phyloP scores from a whole-genome alignment of 2,888 invertebrate genomes.

The Isotomurus palustris region DNA sequence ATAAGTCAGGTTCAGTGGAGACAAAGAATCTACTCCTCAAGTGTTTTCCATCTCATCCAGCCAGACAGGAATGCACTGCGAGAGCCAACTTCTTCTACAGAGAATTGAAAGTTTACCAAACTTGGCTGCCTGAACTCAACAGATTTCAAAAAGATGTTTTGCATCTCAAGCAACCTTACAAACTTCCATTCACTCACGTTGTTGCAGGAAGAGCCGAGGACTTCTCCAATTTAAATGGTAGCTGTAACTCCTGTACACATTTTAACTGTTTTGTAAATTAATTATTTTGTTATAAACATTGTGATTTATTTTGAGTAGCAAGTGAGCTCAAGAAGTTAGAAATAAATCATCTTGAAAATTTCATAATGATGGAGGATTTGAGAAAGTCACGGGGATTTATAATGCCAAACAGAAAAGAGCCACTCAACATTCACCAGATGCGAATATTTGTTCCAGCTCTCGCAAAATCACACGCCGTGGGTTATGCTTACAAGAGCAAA shows the following conservation, averaged over 20 bases:
- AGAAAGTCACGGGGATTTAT: not conserved
- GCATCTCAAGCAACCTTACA: not conserved
- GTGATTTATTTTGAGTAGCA: too few relatives aligned
- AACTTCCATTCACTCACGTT: not conserved
- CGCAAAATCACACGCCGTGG: not conserved
- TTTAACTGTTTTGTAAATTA: not conserved
- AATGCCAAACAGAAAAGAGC: conserved; percentile 1
- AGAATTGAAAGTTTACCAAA: conserved; percentile 1
- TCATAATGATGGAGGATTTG: conserved; percentile 4
- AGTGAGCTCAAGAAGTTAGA: too few relatives aligned
- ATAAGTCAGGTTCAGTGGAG: not conserved
- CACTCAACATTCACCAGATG: not conserved
- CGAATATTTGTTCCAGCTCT: not conserved
- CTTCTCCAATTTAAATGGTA: too few relatives aligned
- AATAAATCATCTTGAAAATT: conserved; percentile 3
- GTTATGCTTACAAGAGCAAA: not conserved
- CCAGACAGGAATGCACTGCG: not conserved
- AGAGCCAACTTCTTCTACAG: not conserved
- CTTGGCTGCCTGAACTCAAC: not conserved
- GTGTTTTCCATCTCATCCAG: not conserved
- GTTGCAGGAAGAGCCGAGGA: too few relatives aligned
- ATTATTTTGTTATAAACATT: too few relatives aligned
- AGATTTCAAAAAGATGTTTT: not conserved
- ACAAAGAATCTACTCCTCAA: not conserved
- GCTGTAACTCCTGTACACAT: not conserved